Evolutionary conservation across 2,113 vertebrate species (phyloP).

Genomic region (Crotophaga sulcirostris): DNA sequence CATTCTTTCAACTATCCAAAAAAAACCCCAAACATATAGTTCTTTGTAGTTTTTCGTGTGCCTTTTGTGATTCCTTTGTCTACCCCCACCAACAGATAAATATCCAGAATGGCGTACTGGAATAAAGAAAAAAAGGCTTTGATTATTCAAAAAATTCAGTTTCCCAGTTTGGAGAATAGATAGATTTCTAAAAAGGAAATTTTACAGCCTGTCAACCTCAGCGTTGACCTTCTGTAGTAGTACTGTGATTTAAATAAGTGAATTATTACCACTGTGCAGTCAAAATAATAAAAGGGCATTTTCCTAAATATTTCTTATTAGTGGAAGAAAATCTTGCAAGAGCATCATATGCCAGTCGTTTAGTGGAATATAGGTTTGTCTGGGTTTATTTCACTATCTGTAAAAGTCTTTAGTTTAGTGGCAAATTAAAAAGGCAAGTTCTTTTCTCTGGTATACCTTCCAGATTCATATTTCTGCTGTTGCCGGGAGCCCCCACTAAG

Average conservation of each 20-base stretch:
- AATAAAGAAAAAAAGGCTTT: background rate
- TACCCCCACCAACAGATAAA: background rate
- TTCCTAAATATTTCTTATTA: slow-evolving; percentile 35
- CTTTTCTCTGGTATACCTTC: background rate
- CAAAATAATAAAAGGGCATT: slow-evolving; percentile 24
- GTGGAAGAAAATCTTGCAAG: background rate
- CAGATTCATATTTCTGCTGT: background rate
- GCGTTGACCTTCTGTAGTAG: background rate
- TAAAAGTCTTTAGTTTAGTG: background rate
- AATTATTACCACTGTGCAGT: background rate
- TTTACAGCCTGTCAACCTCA: slow-evolving; percentile 40
- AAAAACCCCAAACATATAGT: background rate
- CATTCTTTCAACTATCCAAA: background rate
- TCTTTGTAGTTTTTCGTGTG: background rate
- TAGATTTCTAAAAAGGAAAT: slow-evolving; percentile 16
- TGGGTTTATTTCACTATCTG: background rate
- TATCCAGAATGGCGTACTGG: background rate
- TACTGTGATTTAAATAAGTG: slow-evolving; percentile 18
- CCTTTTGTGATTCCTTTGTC: background rate
- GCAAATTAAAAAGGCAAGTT: background rate
- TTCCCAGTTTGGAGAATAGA: background rate
- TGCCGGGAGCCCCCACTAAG: background rate
- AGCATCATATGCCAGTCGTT: background rate
- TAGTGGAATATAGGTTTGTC: background rate
- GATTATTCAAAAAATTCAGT: background rate